These are phyloP conservation scores for Simalia tracyae DNA, from an alignment of 2,797 vertebrate species.

Conservation along the genomic window DNA sequence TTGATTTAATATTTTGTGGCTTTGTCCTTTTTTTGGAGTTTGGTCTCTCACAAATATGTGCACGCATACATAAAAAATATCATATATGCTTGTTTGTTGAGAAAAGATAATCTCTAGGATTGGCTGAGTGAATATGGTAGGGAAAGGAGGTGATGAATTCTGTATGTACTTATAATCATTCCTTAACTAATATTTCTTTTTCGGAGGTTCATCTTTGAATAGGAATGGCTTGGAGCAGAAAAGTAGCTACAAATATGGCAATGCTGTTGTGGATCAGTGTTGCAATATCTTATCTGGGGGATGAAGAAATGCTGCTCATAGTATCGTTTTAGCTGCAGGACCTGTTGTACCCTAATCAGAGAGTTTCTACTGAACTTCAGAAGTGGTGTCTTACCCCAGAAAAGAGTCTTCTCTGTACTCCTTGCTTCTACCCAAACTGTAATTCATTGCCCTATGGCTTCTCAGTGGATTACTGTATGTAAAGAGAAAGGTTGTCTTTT, in stretches of 20 bases:
- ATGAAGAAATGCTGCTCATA: not conserved
- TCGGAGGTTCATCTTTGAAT: not conserved
- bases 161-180: not conserved
- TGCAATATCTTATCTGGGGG: not conserved
- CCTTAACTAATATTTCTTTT: not conserved
- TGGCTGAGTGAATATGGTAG: not conserved
- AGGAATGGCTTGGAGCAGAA: not conserved
- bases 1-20: not conserved
- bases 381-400: not conserved
- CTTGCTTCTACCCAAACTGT: not conserved
- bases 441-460: not conserved
- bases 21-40: not conserved
- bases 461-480: not conserved
- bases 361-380: accelerated
- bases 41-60: not conserved
- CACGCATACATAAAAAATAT: not conserved
- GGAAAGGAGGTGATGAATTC: not conserved
- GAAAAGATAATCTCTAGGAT: not conserved
- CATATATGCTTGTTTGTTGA: not conserved
- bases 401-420: not conserved
- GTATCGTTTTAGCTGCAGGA: not conserved
- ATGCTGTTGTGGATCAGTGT: not conserved
- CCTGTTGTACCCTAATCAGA: not conserved
- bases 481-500: not conserved
- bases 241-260: not conserved